Evolutionary conservation across 2,113 vertebrate species (phyloP).

Genomic region (Platysteira castanea): DNA sequence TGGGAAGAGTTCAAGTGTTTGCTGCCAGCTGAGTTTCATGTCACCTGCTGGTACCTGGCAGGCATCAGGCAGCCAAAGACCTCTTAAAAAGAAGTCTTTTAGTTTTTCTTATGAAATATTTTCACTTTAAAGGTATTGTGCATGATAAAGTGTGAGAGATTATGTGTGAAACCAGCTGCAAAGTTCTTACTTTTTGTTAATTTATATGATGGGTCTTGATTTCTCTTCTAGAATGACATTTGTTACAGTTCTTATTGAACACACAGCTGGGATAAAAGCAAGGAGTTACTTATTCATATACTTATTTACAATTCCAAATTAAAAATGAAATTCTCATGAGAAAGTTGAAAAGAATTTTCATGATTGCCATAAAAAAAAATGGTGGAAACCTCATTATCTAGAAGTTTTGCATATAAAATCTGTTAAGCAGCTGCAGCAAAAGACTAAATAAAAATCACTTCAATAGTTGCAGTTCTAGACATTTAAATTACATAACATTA

Average conservation of each 20-base stretch:
- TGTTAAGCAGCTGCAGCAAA: background rate
- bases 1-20: background rate
- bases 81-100: background rate
- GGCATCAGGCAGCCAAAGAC: background rate
- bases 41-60: background rate
- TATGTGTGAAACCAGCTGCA: background rate
- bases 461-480: background rate
- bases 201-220: background rate
- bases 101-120: background rate
- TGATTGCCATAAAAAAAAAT: background rate
- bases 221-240: background rate
- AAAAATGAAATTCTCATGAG: background rate
- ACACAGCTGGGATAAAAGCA: background rate
- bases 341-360: background rate
- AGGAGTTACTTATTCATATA: background rate
- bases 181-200: background rate
- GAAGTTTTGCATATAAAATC: background rate
- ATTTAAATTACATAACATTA: background rate
- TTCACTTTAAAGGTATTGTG: background rate
- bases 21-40: background rate
- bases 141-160: background rate
- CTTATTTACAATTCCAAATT: background rate
- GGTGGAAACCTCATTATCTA: background rate
- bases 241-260: background rate
- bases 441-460: background rate